phyloP scores from a whole-genome alignment of 2,888 invertebrate genomes.

The Mesopsocus fuscifrons region DNA sequence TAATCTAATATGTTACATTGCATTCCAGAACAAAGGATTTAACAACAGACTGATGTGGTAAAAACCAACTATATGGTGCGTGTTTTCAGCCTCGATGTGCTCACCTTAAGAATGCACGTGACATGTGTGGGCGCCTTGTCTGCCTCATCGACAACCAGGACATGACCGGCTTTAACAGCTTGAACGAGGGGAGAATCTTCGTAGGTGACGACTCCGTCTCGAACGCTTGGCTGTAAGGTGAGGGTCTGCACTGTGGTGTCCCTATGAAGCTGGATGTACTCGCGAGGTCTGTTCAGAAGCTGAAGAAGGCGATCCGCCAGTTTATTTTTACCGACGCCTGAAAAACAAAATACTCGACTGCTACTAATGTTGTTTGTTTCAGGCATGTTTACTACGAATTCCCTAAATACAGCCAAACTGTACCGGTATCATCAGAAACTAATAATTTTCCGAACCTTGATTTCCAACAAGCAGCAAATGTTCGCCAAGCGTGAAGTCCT shows the following conservation, averaged over 20 bases:
- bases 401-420: no score
- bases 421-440: no score
- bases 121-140: conserved; percentile 97
- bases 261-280: conserved; percentile 70
- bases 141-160: conserved; percentile 89
- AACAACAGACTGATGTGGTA: no score
- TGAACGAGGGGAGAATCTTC: conserved; percentile 90
- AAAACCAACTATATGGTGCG: no score
- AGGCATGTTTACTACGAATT: no score
- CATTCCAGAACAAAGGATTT: no score
- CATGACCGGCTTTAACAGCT: conserved; percentile 74
- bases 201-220: conserved; percentile 71
- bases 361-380: no score
- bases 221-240: conserved; percentile 78
- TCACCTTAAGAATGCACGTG: conserved; percentile 73
- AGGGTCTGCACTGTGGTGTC: conserved; percentile 93
- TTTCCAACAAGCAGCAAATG: conserved; percentile 92
- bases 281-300: conserved; percentile 71
- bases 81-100: no score
- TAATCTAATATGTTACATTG: no score
- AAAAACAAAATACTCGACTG: neutral
- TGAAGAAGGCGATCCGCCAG: conserved; percentile 79
- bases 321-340: conserved; percentile 84
- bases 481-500: conserved; percentile 78
- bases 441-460: no score